phyloP scores from a whole-genome alignment of 2,888 invertebrate genomes.

The Macrosoma leucophasiata region DNA sequence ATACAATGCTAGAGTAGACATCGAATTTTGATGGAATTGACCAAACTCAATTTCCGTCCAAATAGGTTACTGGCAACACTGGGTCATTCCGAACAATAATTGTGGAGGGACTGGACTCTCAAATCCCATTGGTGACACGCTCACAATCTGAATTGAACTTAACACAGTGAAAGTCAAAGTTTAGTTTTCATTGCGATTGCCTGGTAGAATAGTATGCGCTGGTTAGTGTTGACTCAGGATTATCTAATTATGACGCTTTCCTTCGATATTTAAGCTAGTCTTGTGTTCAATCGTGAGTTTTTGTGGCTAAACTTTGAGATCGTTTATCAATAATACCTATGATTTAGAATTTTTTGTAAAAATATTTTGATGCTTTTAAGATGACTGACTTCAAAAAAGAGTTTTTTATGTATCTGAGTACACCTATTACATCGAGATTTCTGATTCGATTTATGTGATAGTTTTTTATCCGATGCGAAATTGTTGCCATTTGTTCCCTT shows the following conservation, averaged over 20 bases:
- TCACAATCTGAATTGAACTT: slow-evolving; percentile 19
- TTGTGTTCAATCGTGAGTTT: too few relatives aligned
- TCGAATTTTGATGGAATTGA: slow-evolving; percentile 69
- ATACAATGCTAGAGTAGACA: slow-evolving; percentile 66
- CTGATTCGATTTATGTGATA: too few relatives aligned
- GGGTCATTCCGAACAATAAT: slow-evolving; percentile 56
- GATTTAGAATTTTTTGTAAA: too few relatives aligned
- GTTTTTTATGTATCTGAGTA: too few relatives aligned
- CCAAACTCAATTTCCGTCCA: slow-evolving; percentile 67
- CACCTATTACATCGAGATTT: too few relatives aligned
- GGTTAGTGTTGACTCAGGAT: slow-evolving; percentile 7
- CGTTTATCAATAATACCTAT: too few relatives aligned
- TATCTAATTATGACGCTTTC: slow-evolving; percentile 13
- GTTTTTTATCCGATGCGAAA: too few relatives aligned
- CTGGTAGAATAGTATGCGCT: background rate
- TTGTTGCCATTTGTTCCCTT: too few relatives aligned
- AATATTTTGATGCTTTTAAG: too few relatives aligned
- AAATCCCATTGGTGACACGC: slow-evolving; percentile 36
- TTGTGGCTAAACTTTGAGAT: too few relatives aligned
- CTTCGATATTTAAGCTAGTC: too few relatives aligned
- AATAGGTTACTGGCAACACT: slow-evolving; percentile 60
- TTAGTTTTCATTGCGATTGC: slow-evolving; percentile 5
- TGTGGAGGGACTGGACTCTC: slow-evolving; percentile 55
- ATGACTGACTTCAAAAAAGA: too few relatives aligned
- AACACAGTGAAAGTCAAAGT: slow-evolving; percentile 7